Base-by-base conservation (phyloP, 1,140 invertebrate species). In the Marisa cornuarietis region DNA sequence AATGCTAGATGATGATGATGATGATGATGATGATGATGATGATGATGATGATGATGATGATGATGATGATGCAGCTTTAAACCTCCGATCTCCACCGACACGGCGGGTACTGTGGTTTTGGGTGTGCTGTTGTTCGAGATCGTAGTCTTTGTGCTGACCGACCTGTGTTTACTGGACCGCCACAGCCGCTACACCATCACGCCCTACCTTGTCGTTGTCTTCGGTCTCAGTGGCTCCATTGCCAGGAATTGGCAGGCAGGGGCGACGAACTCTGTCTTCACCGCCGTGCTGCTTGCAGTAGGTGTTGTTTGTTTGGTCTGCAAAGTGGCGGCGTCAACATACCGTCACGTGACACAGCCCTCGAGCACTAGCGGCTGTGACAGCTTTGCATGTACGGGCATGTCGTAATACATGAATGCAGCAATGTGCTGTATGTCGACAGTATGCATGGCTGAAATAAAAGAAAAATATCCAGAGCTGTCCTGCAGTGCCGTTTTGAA, bases 141-240 rank as follows among this genome's bases (percentile, higher is more conserved):
- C 22, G 16, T 83, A 14, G 76, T 80, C 16, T 89, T 85, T 75
- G 82, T 85, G 26, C 51, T 78, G 24, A 79, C 85, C 9, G 89
- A 90, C 72, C 76, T 87, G 22, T 82, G 85, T 65, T 65, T 87
- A 14, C 58, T 87, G 18, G 87, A 90, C 76, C 72, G 82, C 14
- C 90, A 85, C 73, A 81, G 84, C 4, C 79, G 88, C 14, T 90
- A 89, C 80, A 87, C 85, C 7, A 79, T 88, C 31, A 87, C 85
- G 4, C 88, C 88, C 0, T 89, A 89, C 75, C 51, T 85, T 20
- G 88, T 89, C 14, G 49, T 90, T 0, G 81, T 88, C 74, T 74
- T 89, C 14, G 88, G 85, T 20, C 79, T 89, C 7, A 71, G 75
- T 61, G 89, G 88, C 69, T 85, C 80, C 80, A 79, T 88, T 18